These are phyloP conservation scores for Caenorhabditis sp. DNA, from an alignment of 2,888 invertebrate species.

Conservation along the genomic window DNA sequence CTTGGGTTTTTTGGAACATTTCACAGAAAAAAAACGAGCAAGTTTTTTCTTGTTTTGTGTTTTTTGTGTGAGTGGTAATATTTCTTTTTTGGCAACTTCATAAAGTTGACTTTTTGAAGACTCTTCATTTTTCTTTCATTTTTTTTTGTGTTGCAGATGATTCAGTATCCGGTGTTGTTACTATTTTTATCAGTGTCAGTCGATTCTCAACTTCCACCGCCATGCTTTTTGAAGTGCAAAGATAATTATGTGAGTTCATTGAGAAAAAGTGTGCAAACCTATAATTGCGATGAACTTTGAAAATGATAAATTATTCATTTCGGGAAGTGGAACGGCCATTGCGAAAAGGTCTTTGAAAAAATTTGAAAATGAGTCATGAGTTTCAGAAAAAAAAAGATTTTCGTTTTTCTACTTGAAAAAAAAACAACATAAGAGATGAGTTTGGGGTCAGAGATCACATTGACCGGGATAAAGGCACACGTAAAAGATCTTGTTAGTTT, in stretches of 20 bases:
- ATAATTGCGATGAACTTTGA: background rate
- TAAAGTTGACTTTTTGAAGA: conserved; percentile 5
- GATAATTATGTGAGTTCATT: conserved; percentile 61
- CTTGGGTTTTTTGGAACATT: conserved; percentile 32
- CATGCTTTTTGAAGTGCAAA: conserved; percentile 61
- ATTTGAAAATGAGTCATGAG: too few relatives aligned
- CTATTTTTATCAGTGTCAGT: background rate
- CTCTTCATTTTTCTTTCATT: background rate
- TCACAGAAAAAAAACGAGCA: background rate
- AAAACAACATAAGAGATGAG: too few relatives aligned
- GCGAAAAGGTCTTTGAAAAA: background rate
- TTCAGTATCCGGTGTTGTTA: background rate
- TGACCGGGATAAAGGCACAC: too few relatives aligned
- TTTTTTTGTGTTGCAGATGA: background rate
- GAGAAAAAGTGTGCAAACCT: background rate
- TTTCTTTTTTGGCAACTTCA: background rate
- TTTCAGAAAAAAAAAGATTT: too few relatives aligned
- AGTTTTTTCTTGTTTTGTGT: conserved; percentile 14
- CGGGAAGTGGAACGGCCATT: background rate
- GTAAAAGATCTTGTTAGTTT: too few relatives aligned
- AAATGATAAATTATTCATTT: background rate
- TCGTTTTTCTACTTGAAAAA: too few relatives aligned
- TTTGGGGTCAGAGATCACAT: too few relatives aligned
- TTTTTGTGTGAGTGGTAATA: conserved; percentile 4
- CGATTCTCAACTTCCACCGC: conserved; percentile 36